Percentiles rank a stretch among this genome's conserved stretches.
Conservation (phyloP, 2,113 vertebrate species). For the Morphnarchus princeps region DNA sequence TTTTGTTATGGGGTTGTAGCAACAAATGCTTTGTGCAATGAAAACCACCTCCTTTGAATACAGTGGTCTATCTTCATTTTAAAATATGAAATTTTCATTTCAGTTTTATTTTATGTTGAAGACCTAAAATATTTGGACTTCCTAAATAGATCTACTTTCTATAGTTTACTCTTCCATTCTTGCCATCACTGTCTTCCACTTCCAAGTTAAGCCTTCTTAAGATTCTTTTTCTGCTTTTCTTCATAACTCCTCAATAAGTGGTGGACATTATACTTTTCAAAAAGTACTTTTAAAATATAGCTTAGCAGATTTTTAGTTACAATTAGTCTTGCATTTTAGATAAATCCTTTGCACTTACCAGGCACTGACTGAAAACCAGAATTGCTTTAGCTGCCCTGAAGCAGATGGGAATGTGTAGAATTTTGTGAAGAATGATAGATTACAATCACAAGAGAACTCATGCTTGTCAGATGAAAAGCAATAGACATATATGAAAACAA, state of each 20-base stretch:
- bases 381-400: background rate
- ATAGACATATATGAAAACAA: background rate
- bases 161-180: background rate
- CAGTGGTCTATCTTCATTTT: background rate
- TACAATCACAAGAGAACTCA: background rate
- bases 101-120: background rate
- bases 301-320: background rate
- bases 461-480: background rate
- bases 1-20: background rate
- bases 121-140: background rate
- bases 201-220: background rate
- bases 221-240: background rate
- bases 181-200: background rate
- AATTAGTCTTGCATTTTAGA: background rate
- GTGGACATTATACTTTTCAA: background rate
- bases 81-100: background rate
- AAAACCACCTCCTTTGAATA: background rate
- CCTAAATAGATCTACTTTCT: background rate
- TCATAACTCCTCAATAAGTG: background rate
- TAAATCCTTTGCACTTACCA: background rate
- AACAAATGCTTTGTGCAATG: background rate
- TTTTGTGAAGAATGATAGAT: background rate
- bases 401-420: background rate
- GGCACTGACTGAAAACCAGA: background rate
- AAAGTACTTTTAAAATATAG: background rate